Conservation (phyloP, 2,113 vertebrate species). For the Grallaria varia region DNA sequence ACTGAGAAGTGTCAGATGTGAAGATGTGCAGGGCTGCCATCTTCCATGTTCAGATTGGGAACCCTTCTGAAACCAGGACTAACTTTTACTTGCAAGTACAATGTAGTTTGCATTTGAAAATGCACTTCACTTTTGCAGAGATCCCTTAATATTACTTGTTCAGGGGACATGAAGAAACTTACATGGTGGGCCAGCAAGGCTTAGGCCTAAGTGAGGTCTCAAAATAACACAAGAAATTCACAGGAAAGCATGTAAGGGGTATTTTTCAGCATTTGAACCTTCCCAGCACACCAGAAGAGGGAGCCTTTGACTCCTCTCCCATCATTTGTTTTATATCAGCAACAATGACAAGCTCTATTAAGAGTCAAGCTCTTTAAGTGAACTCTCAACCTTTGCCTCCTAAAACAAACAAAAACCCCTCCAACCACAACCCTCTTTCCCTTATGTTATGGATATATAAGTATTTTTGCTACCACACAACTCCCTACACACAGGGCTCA, state of each 20-base stretch:
- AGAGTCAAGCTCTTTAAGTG: slow-evolving; percentile 39
- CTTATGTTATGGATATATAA: neutral
- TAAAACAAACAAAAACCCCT: slow-evolving; percentile 21
- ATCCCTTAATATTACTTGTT: accelerated
- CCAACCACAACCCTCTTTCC: neutral
- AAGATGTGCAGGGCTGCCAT: neutral
- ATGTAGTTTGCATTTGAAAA: neutral
- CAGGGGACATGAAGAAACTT: neutral
- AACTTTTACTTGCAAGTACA: neutral
- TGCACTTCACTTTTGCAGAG: neutral
- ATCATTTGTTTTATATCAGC: slow-evolving; percentile 67
- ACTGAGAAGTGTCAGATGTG: accelerated
- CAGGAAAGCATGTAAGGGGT: neutral
- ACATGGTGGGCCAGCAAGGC: neutral
- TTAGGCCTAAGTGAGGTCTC: neutral
- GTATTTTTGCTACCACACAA: neutral
- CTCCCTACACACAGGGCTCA: neutral
- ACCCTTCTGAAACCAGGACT: neutral
- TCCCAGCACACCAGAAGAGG: slow-evolving; percentile 56
- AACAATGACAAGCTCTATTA: slow-evolving; percentile 65
- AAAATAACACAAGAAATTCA: neutral
- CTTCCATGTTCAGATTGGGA: neutral
- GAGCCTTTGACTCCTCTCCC: slow-evolving; percentile 30
- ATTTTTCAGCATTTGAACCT: slow-evolving; percentile 26
- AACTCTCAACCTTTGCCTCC: slow-evolving; percentile 45